These are phyloP conservation scores for Archocentrus centrarchus DNA, from an alignment of 2,113 vertebrate species.

Conservation along the genomic window DNA sequence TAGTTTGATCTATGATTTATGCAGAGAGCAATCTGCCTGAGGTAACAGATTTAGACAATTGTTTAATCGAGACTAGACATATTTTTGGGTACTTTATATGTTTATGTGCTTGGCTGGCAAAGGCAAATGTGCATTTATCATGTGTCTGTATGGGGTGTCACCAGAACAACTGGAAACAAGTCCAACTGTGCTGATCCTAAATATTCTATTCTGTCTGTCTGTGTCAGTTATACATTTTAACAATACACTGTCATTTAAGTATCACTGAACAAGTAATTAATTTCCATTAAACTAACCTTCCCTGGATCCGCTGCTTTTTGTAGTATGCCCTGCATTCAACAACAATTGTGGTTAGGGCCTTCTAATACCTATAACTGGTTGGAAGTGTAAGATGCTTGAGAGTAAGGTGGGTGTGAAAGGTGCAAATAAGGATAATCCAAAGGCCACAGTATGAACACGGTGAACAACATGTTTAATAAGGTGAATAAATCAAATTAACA, in stretches of 20 bases:
- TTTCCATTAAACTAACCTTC: not conserved
- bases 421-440: not conserved
- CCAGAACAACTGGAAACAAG: not conserved
- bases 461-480: not conserved
- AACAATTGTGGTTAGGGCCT: not conserved
- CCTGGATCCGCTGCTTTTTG: not conserved
- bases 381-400: not conserved
- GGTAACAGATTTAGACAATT: slow-evolving; percentile 80
- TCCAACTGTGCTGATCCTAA: not conserved
- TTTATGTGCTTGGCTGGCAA: slow-evolving; percentile 47
- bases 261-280: not conserved
- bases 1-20: slow-evolving; percentile 82
- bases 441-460: not conserved
- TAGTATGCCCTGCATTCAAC: not conserved
- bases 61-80: slow-evolving; percentile 77
- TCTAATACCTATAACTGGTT: not conserved
- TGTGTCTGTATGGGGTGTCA: slow-evolving; percentile 33
- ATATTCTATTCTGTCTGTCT: not conserved
- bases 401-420: not conserved
- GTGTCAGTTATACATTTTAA: not conserved
- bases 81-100: slow-evolving; percentile 61
- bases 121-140: slow-evolving; percentile 45
- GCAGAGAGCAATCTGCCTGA: slow-evolving; percentile 54
- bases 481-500: not conserved
- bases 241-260: not conserved